Percentiles rank a stretch among this genome's conserved stretches.
Evolutionary conservation across 2,888 invertebrate species (phyloP).

Genomic region (Linyphia triangularis): DNA sequence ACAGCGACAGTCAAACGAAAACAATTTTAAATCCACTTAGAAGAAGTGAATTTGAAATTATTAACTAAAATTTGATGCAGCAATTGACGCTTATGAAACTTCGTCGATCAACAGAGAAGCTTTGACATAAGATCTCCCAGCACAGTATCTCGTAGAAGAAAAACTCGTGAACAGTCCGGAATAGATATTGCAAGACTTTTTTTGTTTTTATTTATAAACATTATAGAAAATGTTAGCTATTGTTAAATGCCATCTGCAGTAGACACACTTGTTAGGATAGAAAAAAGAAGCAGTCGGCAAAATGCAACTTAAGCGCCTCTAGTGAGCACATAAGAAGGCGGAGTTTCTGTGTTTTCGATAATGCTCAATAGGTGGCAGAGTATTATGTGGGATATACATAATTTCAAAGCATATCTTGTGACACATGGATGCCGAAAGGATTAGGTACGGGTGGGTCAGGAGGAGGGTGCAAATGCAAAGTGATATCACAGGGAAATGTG

Average conservation of each 20-base stretch:
- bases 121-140: neutral
- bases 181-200: neutral
- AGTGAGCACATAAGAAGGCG: no score
- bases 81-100: slow-evolving; percentile 26
- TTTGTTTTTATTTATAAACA: slow-evolving; percentile 52
- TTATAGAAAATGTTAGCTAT: slow-evolving; percentile 47
- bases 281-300: slow-evolving; percentile 53
- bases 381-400: no score
- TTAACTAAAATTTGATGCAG: slow-evolving; percentile 28
- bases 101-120: neutral
- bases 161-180: slow-evolving; percentile 4
- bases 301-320: slow-evolving; percentile 45
- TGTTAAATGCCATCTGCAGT: slow-evolving; percentile 64
- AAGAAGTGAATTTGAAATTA: slow-evolving; percentile 32
- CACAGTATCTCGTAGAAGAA: neutral
- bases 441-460: no score
- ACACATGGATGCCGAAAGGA: no score
- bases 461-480: no score
- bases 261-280: slow-evolving; percentile 44
- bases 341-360: no score
- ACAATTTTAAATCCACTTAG: slow-evolving; percentile 30
- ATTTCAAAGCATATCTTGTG: no score
- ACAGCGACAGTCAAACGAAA: neutral
- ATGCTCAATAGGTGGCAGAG: no score
- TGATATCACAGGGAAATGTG: no score